Evolutionary conservation across 1,140 invertebrate species (phyloP), one percentile per base, ranked within the genome.

Genomic region (Gonatopus flavifemur): DNA sequence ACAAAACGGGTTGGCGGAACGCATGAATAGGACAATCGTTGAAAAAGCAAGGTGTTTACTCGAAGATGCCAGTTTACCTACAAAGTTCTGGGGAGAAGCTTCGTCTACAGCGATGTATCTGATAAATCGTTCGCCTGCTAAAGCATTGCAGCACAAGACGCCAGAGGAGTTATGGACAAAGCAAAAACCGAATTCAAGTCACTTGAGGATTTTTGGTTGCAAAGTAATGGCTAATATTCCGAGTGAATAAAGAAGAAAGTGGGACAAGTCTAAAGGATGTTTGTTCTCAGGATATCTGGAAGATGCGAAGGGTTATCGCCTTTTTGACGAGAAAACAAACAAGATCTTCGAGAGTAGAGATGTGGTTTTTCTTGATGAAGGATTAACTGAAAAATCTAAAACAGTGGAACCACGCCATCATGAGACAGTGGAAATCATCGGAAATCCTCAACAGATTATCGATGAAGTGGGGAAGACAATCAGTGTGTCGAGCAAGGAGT

Each of bases 141-240:
- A 56, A 58, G 50, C 56, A 59, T 59, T 74, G 61, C 61, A 62
- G 57, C 61, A 56, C 1, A 71, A 66, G 64, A 80, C 79, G 49
- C 67, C 72, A 16, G 55, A 63, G 52, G 67, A 79, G 62, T 49
- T 69, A 44, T 79, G 76, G 72, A 58, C 55, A 61, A 65, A 67
- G 46, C 52, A 52, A 50, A 78, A 73, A 68, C 76, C 78, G 57
- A 67, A 80, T 64, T 59, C 81, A 13, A 39, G n/a, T 8, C 46
- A 77, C 57, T 44, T 79, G 1, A 60, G 55, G 30, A 60, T 70
- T 35, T 80, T 81, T 68, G 77, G 76, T 7, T 79, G 72, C 46
- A 47, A 52, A 45, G 76, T 73, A 9, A 72, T 70, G 51, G 64
- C 59, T 3, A 62, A 72, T 19, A 60, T 80, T 21, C 70, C 77